Percentiles rank a stretch among this genome's conserved stretches.
phyloP scores from a whole-genome alignment of 2,113 vertebrate genomes.

The Eulemur rufifrons region DNA sequence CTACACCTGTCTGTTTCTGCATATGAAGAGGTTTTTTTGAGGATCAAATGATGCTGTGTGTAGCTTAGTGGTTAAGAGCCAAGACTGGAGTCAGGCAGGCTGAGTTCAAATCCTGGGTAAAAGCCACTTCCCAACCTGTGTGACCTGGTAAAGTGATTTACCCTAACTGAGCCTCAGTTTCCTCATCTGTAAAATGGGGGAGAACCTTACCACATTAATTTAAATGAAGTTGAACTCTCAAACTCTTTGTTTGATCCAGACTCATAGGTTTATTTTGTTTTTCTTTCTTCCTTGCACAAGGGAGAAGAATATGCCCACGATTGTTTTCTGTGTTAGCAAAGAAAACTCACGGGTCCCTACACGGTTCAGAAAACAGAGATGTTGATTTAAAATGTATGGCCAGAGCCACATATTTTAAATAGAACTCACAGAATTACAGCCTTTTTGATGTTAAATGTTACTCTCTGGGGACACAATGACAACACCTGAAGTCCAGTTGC shows the following conservation, averaged over 20 bases:
- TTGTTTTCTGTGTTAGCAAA: neutral
- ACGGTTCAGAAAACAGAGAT: neutral
- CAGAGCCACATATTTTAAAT: neutral
- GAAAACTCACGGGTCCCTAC: neutral
- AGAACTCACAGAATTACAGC: neutral
- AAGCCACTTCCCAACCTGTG: neutral
- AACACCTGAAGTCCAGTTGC: neutral
- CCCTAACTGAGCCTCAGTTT: slow-evolving; percentile 28
- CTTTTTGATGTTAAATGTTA: neutral
- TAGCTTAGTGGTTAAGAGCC: neutral
- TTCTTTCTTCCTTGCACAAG: neutral
- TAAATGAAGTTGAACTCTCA: neutral
- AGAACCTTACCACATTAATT: neutral
- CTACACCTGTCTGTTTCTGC: neutral
- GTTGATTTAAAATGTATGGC: neutral
- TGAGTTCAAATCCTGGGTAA: slow-evolving; percentile 12
- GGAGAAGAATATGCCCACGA: neutral
- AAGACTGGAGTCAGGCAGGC: neutral
- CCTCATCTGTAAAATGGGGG: slow-evolving; percentile 42
- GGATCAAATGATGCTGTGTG: neutral
- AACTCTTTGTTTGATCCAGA: neutral
- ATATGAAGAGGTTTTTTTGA: neutral
- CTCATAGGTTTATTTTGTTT: neutral
- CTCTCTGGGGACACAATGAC: neutral
- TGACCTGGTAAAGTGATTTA: neutral